These are phyloP conservation scores for Apodemia mormo DNA, from an alignment of 2,888 invertebrate species.

Conservation along the genomic window DNA sequence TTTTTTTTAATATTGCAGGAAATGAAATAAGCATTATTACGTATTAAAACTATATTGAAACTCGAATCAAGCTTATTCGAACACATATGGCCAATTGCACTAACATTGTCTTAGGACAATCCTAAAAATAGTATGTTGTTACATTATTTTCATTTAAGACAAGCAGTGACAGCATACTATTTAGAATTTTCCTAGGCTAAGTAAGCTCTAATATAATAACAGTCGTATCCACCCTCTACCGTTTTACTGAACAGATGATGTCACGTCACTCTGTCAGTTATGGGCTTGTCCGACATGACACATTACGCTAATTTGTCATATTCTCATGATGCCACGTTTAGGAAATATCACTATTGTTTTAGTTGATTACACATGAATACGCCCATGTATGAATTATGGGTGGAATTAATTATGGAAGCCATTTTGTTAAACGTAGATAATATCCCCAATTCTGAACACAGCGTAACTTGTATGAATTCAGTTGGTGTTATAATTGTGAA, in stretches of 20 bases:
- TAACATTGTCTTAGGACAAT: too few species aligned
- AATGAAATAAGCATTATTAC: too few species aligned
- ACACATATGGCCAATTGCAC: too few species aligned
- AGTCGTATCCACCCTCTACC: background rate
- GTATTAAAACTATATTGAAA: too few species aligned
- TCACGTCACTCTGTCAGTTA: constrained; percentile 47
- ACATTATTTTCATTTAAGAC: too few species aligned
- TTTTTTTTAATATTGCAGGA: too few species aligned
- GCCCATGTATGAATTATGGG: constrained; percentile 49
- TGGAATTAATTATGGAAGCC: constrained; percentile 41
- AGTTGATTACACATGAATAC: constrained; percentile 61
- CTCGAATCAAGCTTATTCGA: too few species aligned
- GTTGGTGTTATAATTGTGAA: too few species aligned
- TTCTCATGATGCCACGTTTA: constrained; percentile 39
- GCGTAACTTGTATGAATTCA: background rate
- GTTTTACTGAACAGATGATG: constrained; percentile 29
- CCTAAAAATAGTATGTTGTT: too few species aligned
- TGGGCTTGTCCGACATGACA: constrained; percentile 63
- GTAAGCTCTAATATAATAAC: background rate
- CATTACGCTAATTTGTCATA: constrained; percentile 68
- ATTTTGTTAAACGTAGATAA: constrained; percentile 1
- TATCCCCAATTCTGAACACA: background rate
- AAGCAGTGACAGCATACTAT: too few species aligned
- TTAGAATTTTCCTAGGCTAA: too few species aligned
- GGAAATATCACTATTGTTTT: constrained; percentile 54